Percentiles rank a stretch among this genome's conserved stretches.
phyloP scores from a whole-genome alignment of 1,140 invertebrate genomes.

The Elymnias hypermnestra region DNA sequence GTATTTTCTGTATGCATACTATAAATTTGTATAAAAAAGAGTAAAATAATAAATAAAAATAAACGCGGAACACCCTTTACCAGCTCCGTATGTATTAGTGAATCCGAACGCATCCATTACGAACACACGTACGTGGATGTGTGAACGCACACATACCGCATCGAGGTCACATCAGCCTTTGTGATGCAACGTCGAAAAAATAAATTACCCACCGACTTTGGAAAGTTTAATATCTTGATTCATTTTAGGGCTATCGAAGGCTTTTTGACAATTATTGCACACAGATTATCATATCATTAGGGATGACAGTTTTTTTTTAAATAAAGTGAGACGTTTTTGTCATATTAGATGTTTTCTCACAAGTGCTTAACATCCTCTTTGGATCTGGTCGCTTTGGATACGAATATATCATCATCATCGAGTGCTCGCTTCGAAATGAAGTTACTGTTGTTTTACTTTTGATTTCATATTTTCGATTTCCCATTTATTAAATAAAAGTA shows the following conservation, averaged over 20 bases:
- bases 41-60: too few species aligned
- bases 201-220: slow-evolving; percentile 37
- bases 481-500: too few species aligned
- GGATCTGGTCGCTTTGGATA: too few species aligned
- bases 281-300: slow-evolving; percentile 16
- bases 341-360: too few species aligned
- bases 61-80: slow-evolving; percentile 48
- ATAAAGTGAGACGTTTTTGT: too few species aligned
- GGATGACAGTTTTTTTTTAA: background rate
- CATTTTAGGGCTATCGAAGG: slow-evolving; percentile 24
- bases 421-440: too few species aligned
- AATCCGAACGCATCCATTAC: slow-evolving; percentile 25
- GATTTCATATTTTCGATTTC: too few species aligned
- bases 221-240: slow-evolving; percentile 44
- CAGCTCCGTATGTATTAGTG: slow-evolving; percentile 32
- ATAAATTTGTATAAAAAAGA: too few species aligned
- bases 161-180: slow-evolving; percentile 59
- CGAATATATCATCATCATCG: too few species aligned
- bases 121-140: slow-evolving; percentile 30
- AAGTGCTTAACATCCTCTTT: too few species aligned
- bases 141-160: slow-evolving; percentile 32
- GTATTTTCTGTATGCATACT: too few species aligned
- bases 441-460: too few species aligned
- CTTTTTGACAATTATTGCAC: slow-evolving; percentile 20
- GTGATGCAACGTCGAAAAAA: slow-evolving; percentile 53